Conservation (phyloP, 1,140 invertebrate species). For the Plectrocnemia conspersa region DNA sequence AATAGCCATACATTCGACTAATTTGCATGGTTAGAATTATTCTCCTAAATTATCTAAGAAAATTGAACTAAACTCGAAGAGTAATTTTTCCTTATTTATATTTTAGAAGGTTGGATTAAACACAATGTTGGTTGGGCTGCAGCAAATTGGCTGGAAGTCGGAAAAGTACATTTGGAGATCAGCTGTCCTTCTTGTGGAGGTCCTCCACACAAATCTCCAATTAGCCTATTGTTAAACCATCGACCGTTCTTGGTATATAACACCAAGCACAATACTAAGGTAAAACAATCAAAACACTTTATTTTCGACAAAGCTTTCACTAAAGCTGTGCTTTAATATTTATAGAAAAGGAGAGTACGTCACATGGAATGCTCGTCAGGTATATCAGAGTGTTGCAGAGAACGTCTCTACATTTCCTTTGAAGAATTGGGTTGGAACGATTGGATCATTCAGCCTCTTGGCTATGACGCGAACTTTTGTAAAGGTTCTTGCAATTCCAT, state of each 20-base stretch:
- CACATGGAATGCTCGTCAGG: conserved; percentile 65
- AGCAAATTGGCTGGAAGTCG: conserved; percentile 66
- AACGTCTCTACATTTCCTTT: conserved; percentile 76
- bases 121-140: conserved; percentile 69
- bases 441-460: conserved; percentile 77
- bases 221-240: conserved; percentile 18
- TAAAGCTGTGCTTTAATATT: conserved; percentile 37
- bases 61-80: background rate
- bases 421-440: conserved; percentile 81
- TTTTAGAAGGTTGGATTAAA: conserved; percentile 72
- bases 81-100: conserved; percentile 21
- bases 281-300: conserved; percentile 23
- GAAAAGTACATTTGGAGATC: conserved; percentile 64
- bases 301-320: too few species aligned
- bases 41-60: conserved; percentile 1
- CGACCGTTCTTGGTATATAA: conserved; percentile 32
- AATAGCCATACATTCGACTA: conserved; percentile 68
- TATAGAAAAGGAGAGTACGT: conserved; percentile 56
- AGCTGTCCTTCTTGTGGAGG: conserved; percentile 72
- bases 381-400: conserved; percentile 73
- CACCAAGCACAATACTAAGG: conserved; percentile 30
- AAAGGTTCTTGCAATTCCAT: conserved; percentile 70
- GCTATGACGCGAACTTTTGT: conserved; percentile 81
- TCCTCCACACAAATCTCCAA: conserved; percentile 38
- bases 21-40: conserved; percentile 53